phyloP scores from a whole-genome alignment of 2,113 vertebrate genomes.

The Otis tarda region DNA sequence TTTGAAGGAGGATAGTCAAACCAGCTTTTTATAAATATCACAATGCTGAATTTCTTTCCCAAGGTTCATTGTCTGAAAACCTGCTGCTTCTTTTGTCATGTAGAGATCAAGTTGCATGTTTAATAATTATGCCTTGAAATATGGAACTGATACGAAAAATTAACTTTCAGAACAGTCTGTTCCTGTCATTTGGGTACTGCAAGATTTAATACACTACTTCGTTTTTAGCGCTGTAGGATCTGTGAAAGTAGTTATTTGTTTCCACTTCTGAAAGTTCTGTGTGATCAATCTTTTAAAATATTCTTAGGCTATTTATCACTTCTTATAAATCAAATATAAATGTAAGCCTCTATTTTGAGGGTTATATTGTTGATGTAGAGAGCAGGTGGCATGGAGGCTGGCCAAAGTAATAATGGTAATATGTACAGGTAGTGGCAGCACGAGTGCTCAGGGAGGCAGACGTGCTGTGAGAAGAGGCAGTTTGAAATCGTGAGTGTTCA shows the following conservation, averaged over 20 bases:
- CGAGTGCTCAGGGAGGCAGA: background rate
- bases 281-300: background rate
- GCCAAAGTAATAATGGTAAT: background rate
- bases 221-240: background rate
- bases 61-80: conserved; percentile 11
- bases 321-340: background rate
- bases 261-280: background rate
- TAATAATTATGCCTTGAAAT: conserved; percentile 38
- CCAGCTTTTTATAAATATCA: background rate
- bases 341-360: background rate
- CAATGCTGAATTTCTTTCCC: background rate
- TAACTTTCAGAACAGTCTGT: conserved; percentile 45
- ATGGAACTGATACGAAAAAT: background rate
- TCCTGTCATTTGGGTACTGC: background rate
- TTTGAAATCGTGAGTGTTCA: background rate
- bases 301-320: background rate
- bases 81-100: conserved; percentile 24
- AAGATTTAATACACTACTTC: conserved; percentile 1
- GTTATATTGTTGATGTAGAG: conserved; percentile 21
- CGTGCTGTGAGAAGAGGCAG: background rate
- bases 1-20: background rate
- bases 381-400: conserved; percentile 3
- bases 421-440: background rate
- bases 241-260: conserved; percentile 3
- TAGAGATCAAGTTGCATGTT: conserved; percentile 4